These are phyloP conservation scores for Salarias fasciatus DNA, from an alignment of 2,797 vertebrate species.

Conservation along the genomic window DNA sequence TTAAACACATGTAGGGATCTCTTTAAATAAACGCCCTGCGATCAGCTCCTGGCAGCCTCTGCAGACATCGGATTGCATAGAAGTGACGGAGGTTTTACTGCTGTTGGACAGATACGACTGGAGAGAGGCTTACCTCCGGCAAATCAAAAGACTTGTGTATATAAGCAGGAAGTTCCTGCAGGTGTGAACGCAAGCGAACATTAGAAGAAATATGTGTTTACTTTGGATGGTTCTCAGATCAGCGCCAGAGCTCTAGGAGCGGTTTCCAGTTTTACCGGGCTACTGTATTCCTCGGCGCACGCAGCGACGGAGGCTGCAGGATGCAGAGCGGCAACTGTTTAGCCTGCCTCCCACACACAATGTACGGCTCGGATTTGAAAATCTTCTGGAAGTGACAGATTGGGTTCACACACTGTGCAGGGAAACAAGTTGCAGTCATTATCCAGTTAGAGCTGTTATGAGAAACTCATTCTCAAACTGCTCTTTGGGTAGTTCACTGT, in stretches of 20 bases:
- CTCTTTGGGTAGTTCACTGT: constrained; percentile 49
- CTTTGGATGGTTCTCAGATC: constrained; percentile 13
- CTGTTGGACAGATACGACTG: constrained; percentile 40
- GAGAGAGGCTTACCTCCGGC: constrained; percentile 45
- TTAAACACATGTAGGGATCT: constrained; percentile 27
- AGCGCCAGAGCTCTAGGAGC: not conserved
- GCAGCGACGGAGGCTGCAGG: constrained; percentile 14
- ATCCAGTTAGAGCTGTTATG: constrained; percentile 58
- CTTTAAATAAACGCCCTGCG: constrained; percentile 39
- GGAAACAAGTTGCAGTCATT: constrained; percentile 70
- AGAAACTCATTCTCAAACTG: constrained; percentile 46
- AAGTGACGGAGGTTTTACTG: constrained; percentile 37
- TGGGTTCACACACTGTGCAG: constrained; percentile 69
- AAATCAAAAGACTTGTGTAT: constrained; percentile 22
- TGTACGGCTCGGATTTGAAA: constrained; percentile 54
- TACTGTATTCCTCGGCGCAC: constrained; percentile 12
- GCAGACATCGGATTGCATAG: constrained; percentile 19
- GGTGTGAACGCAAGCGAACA: constrained; percentile 3
- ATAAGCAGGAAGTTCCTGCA: constrained; percentile 20
- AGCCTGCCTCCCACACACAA: constrained; percentile 56
- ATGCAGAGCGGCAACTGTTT: constrained; percentile 44
- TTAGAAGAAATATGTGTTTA: not conserved
- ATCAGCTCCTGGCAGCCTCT: constrained; percentile 45
- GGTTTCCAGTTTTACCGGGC: constrained; percentile 7
- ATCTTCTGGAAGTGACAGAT: constrained; percentile 75